These are phyloP conservation scores for Spea hammondii DNA, from an alignment of 2,797 vertebrate species.

Conservation along the genomic window DNA sequence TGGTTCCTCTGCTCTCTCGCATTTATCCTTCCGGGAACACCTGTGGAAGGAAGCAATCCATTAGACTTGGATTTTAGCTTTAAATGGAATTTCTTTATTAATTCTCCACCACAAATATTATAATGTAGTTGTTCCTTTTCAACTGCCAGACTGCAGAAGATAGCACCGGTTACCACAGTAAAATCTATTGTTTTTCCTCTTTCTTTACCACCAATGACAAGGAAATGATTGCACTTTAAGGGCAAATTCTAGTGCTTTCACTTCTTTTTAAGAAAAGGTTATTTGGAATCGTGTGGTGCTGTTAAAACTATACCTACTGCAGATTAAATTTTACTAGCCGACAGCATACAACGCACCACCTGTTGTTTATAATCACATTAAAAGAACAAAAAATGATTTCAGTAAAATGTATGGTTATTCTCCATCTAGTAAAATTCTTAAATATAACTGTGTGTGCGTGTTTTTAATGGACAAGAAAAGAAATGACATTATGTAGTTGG, in stretches of 20 bases:
- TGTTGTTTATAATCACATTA: no score
- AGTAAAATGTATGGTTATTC: no score
- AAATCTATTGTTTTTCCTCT: background rate
- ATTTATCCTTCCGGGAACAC: conserved; percentile 88
- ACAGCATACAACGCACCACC: no score
- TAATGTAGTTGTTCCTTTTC: background rate
- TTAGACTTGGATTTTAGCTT: background rate
- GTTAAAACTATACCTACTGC: background rate
- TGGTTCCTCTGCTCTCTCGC: conserved; percentile 83
- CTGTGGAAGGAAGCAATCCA: conserved; percentile 61
- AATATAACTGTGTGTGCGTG: no score
- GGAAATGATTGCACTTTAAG: background rate
- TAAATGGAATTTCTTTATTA: background rate
- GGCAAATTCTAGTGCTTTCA: background rate
- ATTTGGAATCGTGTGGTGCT: background rate
- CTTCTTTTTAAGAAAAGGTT: background rate
- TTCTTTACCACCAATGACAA: background rate
- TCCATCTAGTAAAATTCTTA: no score
- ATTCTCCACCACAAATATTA: background rate
- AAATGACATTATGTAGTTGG: no score
- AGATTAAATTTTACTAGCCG: background rate
- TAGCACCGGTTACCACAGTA: background rate
- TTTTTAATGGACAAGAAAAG: no score
- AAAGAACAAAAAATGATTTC: no score
- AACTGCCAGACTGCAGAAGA: background rate